These are phyloP conservation scores for Sebastes schlegelii DNA, from an alignment of 2,113 vertebrate species.

Conservation along the genomic window DNA sequence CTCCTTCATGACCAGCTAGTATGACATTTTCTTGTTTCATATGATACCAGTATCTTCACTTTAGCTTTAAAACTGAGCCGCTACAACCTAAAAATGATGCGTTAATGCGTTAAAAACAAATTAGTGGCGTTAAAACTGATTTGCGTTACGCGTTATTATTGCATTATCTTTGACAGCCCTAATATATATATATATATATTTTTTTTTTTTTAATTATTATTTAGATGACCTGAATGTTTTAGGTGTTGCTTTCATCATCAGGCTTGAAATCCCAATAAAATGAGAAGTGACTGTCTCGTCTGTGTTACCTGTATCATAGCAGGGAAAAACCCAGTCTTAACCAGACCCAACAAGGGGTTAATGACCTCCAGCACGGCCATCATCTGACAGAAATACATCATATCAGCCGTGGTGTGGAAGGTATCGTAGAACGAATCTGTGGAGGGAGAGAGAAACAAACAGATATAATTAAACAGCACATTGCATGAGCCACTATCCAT, in stretches of 20 bases:
- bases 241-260: not conserved
- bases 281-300: not conserved
- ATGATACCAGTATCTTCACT: no score
- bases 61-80: no score
- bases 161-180: no score
- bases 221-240: not conserved
- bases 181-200: no score
- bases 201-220: no score
- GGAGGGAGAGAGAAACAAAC: conserved; percentile 40
- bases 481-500: conserved; percentile 15
- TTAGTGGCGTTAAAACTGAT: no score
- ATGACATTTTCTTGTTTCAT: no score
- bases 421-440: conserved; percentile 94
- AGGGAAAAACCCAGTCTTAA: conserved; percentile 87
- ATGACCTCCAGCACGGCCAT: conserved; percentile 90
- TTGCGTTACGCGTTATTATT: no score
- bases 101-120: no score
- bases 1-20: no score
- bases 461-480: conserved; percentile 27
- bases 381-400: conserved; percentile 97
- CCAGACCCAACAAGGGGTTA: conserved; percentile 90
- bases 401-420: conserved; percentile 89
- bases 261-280: not conserved
- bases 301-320: conserved; percentile 88
- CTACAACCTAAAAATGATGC: no score